phyloP scores from a whole-genome alignment of 1,140 invertebrate genomes.

The Penaeus chinensis region DNA sequence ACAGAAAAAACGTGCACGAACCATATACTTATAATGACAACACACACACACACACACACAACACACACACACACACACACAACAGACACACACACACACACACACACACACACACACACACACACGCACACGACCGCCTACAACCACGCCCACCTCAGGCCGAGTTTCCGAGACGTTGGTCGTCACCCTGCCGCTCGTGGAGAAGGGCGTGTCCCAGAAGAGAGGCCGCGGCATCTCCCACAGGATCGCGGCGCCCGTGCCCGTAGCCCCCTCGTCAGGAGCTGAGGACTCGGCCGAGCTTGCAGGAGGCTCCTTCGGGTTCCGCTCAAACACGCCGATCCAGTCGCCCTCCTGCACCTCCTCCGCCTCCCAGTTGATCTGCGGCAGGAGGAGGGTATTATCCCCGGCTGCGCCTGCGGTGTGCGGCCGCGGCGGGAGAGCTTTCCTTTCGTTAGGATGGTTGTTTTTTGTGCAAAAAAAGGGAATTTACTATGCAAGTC shows the following conservation, averaged over 20 bases:
- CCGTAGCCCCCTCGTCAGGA: background rate
- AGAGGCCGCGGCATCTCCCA: slow-evolving; percentile 46
- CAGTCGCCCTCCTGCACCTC: slow-evolving; percentile 53
- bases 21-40: background rate
- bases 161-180: slow-evolving; percentile 40
- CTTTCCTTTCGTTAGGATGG: too few species aligned
- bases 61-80: background rate
- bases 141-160: slow-evolving; percentile 32
- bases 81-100: too few species aligned
- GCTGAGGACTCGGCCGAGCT: slow-evolving; percentile 30
- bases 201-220: slow-evolving; percentile 49
- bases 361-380: slow-evolving; percentile 57
- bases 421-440: too few species aligned
- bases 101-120: too few species aligned
- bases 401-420: too few species aligned
- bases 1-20: background rate
- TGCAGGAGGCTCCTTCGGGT: slow-evolving; percentile 36
- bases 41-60: too few species aligned
- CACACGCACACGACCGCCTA: too few species aligned
- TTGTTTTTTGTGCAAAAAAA: too few species aligned
- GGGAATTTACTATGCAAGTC: too few species aligned
- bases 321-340: slow-evolving; percentile 62
- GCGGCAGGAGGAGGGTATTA: background rate
- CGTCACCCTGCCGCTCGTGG: slow-evolving; percentile 48
- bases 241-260: background rate